These are phyloP conservation scores for Lithophane semibrunnea DNA, from an alignment of 2,888 invertebrate species.

Conservation along the genomic window DNA sequence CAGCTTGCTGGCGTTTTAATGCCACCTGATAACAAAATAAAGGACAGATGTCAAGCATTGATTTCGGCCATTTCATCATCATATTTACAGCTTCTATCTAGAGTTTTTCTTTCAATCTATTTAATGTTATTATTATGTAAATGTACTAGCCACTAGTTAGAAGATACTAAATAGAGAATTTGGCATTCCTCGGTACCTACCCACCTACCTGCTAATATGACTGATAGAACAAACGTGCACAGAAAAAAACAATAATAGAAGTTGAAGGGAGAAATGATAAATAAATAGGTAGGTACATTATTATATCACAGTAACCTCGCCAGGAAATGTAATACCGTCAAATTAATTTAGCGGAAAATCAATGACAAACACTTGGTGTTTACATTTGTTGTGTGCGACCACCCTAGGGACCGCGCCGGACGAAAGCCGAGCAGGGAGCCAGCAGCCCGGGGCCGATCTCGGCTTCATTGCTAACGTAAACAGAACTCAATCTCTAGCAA, in stretches of 20 bases:
- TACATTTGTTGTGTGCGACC: slow-evolving; percentile 81
- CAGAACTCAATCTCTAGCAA: slow-evolving; percentile 84
- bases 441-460: slow-evolving; percentile 69
- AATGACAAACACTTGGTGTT: slow-evolving; percentile 86
- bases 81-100: neutral
- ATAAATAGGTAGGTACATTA: slow-evolving; percentile 30
- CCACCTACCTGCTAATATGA: neutral
- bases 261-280: slow-evolving; percentile 21
- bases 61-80: neutral
- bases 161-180: too few relatives aligned
- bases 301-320: slow-evolving; percentile 34
- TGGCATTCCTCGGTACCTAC: neutral
- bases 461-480: slow-evolving; percentile 87
- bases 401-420: slow-evolving; percentile 78
- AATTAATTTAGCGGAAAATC: slow-evolving; percentile 90
- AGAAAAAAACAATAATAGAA: neutral
- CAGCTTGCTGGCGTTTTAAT: slow-evolving; percentile 98
- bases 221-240: neutral
- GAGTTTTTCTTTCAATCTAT: neutral
- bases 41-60: neutral
- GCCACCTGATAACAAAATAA: slow-evolving; percentile 92
- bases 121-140: neutral
- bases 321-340: slow-evolving; percentile 75
- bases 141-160: neutral
- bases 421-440: slow-evolving; percentile 62